Conservation (phyloP, 2,888 invertebrate genomes). For the Hirtodrosophila trivittata region DNA sequence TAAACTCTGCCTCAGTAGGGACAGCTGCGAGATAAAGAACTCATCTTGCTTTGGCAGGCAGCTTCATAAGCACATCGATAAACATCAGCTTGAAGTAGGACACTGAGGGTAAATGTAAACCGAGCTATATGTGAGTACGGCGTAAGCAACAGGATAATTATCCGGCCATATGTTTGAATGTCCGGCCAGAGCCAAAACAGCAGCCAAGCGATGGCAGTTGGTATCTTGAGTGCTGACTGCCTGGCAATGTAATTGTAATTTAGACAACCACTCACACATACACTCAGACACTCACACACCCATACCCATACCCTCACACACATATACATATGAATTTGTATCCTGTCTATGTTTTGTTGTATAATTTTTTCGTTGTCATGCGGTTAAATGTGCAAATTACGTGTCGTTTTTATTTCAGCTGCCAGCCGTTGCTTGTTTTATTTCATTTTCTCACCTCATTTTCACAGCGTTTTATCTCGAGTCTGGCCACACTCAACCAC, state of each 20-base stretch:
- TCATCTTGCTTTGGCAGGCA: constrained; percentile 40
- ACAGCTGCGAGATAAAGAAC: constrained; percentile 29
- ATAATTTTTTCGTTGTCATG: constrained; percentile 64
- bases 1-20: constrained; percentile 30
- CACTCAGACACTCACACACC: constrained; percentile 2
- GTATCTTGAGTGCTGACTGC: constrained; percentile 44
- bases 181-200: constrained; percentile 47
- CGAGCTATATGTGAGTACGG: constrained; percentile 36
- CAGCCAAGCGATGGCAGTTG: constrained; percentile 48
- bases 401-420: constrained; percentile 63
- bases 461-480: constrained; percentile 61
- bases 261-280: constrained; percentile 41
- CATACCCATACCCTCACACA: constrained; percentile 6
- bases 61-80: constrained; percentile 55
- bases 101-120: constrained; percentile 34
- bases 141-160: constrained; percentile 73
- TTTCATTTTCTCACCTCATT: constrained; percentile 70
- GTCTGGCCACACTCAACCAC: constrained; percentile 28
- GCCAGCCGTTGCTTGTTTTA: constrained; percentile 63
- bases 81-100: constrained; percentile 49
- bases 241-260: constrained; percentile 68
- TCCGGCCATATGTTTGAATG: constrained; percentile 67
- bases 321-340: not conserved
- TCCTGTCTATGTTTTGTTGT: constrained; percentile 28
- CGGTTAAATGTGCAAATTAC: constrained; percentile 77